Conservation (phyloP, 2,888 invertebrate genomes). For the Pteria penguin region DNA sequence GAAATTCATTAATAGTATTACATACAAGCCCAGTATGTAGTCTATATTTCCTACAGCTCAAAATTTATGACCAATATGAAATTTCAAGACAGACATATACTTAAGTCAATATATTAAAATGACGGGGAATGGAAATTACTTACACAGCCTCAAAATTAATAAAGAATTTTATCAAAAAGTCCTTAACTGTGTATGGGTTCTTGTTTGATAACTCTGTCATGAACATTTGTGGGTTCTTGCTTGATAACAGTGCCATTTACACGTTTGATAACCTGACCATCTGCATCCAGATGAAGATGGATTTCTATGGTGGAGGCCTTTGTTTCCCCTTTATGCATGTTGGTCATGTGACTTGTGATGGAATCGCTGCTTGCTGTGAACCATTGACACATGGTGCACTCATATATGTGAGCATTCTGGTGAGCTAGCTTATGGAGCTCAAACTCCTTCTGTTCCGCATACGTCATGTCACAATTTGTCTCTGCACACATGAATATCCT, state of each 20-base stretch:
- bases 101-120: too few relatives aligned
- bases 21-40: too few relatives aligned
- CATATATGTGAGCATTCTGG: slow-evolving; percentile 54
- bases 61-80: too few relatives aligned
- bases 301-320: slow-evolving; percentile 46
- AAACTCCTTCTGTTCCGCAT: slow-evolving; percentile 50
- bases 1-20: too few relatives aligned
- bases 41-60: too few relatives aligned
- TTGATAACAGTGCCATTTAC: slow-evolving; percentile 57
- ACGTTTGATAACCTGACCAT: slow-evolving; percentile 45
- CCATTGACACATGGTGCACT: slow-evolving; percentile 62
- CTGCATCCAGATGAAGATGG: slow-evolving; percentile 47
- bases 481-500: slow-evolving; percentile 63
- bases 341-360: slow-evolving; percentile 47
- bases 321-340: slow-evolving; percentile 43
- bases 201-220: slow-evolving; percentile 6
- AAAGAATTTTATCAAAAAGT: not conserved
- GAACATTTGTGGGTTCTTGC: slow-evolving; percentile 41
- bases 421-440: slow-evolving; percentile 55
- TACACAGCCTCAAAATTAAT: not conserved
- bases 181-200: too few relatives aligned
- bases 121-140: too few relatives aligned
- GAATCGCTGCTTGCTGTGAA: slow-evolving; percentile 43
- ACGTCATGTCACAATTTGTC: slow-evolving; percentile 50
- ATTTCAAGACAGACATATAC: too few relatives aligned